These are phyloP conservation scores for Trichonephila inaurata DNA, from an alignment of 1,140 invertebrate genomes.

Conservation along the genomic window DNA sequence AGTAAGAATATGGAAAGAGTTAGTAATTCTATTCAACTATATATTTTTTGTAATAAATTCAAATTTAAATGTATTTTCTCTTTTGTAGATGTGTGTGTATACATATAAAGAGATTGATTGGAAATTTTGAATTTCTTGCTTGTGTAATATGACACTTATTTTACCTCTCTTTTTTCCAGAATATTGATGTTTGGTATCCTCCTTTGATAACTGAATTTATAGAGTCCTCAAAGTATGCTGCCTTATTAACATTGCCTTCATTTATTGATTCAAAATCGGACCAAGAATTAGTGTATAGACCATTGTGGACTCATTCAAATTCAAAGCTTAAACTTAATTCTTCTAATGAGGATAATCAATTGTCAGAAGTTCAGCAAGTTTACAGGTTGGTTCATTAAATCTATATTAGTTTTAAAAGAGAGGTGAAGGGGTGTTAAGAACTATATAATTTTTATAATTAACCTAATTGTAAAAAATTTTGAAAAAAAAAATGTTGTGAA, in stretches of 20 bases:
- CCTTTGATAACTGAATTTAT: constrained; percentile 53
- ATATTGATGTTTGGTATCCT: constrained; percentile 66
- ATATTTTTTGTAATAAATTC: no score
- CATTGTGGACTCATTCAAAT: constrained; percentile 36
- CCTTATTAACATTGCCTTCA: constrained; percentile 57
- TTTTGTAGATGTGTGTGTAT: no score
- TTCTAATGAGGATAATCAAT: constrained; percentile 43
- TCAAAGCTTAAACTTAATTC: constrained; percentile 14
- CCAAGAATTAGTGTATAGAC: constrained; percentile 58
- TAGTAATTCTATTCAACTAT: no score
- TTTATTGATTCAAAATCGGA: constrained; percentile 40
- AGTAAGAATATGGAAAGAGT: no score
- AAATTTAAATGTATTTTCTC: no score
- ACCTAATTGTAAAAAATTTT: no score
- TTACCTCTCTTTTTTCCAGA: constrained; percentile 45
- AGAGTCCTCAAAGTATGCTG: constrained; percentile 66
- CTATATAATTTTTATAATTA: no score
- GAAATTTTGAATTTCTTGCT: neutral
- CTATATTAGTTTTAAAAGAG: neutral
- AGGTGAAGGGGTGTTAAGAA: no score
- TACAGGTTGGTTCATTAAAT: neutral
- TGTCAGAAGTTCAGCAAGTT: constrained; percentile 16
- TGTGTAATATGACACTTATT: neutral
- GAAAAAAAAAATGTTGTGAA: no score
- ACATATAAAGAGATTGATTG: no score